phyloP scores from a whole-genome alignment of 1,140 invertebrate species.

The Zaprionus lachaisei region DNA sequence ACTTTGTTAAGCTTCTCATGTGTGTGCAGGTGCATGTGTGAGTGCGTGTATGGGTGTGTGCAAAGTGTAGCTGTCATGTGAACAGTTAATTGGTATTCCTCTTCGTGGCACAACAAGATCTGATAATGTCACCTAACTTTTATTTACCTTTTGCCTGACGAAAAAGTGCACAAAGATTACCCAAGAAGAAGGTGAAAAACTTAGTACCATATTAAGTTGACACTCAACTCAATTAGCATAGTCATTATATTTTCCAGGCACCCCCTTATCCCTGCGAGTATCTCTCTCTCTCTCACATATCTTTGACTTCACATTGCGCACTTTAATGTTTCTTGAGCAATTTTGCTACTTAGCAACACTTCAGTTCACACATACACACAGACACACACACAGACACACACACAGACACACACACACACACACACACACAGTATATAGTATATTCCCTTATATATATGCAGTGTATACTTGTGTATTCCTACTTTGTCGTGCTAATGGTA shows the following conservation, averaged over 20 bases:
- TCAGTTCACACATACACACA: neutral
- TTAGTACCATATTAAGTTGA: neutral
- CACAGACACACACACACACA: neutral
- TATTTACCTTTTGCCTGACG: neutral
- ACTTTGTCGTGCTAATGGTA: conserved; percentile 17
- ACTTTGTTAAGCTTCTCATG: conserved; percentile 24
- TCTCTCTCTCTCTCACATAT: neutral
- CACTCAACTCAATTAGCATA: neutral
- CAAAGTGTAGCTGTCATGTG: conserved; percentile 17
- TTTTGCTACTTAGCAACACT: neutral
- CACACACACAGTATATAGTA: neutral
- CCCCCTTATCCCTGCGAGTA: neutral
- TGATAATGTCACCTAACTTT: conserved; percentile 11
- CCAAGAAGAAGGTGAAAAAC: neutral
- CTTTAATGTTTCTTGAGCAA: conserved; percentile 1
- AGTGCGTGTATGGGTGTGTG: conserved; percentile 13
- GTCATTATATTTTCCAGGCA: conserved; percentile 1
- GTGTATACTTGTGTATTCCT: neutral
- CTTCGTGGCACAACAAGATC: conserved; percentile 25
- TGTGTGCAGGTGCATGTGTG: conserved; percentile 12
- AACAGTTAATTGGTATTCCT: conserved; percentile 71
- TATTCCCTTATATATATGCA: neutral
- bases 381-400: neutral
- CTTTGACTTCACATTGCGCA: neutral
- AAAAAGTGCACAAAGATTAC: conserved; percentile 1